Evolutionary conservation across 2,113 vertebrate genomes (phyloP), one percentile per base, ranked within the genome.

Genomic region (Stictonetta naevosa): DNA sequence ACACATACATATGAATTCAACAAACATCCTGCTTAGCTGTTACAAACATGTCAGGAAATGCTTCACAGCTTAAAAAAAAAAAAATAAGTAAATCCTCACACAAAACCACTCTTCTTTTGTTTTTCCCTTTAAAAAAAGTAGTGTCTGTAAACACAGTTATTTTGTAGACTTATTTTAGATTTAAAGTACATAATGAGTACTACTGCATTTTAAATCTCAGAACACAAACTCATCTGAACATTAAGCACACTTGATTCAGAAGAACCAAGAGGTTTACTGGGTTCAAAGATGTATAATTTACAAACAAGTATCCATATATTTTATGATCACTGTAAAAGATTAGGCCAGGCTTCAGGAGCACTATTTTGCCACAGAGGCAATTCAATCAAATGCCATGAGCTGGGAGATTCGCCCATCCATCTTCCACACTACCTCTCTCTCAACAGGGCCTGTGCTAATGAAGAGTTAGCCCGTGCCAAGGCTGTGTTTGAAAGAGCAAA

Each of bases 401-500:
- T 69, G 25, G 28, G 18, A 60, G 40, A 76, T 69, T 83, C 48
- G 86, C 38, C 52, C 52, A 46, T 59, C 74, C 50, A 53, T 85
- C 59, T 59, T 85, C n/a, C 86, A 68, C 59, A 8, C 85, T 31
- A 71, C 84, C 55, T 23, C 36, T 66, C 68, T 69, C 56, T n/a
- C 3, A 2, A 69, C 36, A 93, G 88, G 56, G 40, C 74, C 26
- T 38, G 90, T 90, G 83, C 18, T 31, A 93, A 95, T 5, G 31
- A 91, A 85, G 91, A 44, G 40, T 40, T 25, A 77, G 79, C 46
- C 78, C 26, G 21, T 25, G 53, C 66, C 26, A 85, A 11, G 53
- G 42, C 46, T 74, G 29, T 60, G 38, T 75, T 92, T 77, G 48
- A 73, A 92, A 96, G 78, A 78, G 23, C 48, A 93, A 94, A 83